Evolutionary conservation across 1,140 invertebrate species (phyloP).

Genomic region (Anastatus disparis): DNA sequence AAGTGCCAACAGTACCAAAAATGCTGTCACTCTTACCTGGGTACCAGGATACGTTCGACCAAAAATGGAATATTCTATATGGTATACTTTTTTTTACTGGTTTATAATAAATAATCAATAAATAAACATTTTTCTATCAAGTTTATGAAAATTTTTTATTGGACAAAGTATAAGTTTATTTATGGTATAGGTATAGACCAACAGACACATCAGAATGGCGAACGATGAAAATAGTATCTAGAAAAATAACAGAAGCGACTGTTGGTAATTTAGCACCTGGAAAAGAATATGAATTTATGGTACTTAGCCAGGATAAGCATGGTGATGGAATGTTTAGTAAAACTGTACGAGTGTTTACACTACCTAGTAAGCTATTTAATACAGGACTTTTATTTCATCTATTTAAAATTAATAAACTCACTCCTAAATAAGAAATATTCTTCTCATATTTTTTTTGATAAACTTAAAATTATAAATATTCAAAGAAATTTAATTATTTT

Average conservation of each 20-base stretch:
- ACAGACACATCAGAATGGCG: slow-evolving; percentile 80
- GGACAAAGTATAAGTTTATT: neutral
- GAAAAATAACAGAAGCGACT: slow-evolving; percentile 80
- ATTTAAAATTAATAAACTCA: no score
- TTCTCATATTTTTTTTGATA: neutral
- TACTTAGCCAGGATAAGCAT: slow-evolving; percentile 85
- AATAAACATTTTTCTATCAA: no score
- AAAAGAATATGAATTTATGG: slow-evolving; percentile 89
- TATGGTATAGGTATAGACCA: slow-evolving; percentile 70
- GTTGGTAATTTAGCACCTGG: slow-evolving; percentile 81
- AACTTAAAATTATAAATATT: neutral
- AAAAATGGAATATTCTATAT: slow-evolving; percentile 85
- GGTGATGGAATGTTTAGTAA: slow-evolving; percentile 93
- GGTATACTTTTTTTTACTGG: slow-evolving; percentile 67
- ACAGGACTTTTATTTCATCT: neutral
- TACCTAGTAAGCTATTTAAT: slow-evolving; percentile 58
- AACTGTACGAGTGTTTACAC: slow-evolving; percentile 80
- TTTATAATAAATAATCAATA: no score
- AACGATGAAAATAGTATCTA: slow-evolving; percentile 75
- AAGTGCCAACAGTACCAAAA: slow-evolving; percentile 79
- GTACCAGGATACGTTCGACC: slow-evolving; percentile 85
- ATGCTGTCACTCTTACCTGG: slow-evolving; percentile 86
- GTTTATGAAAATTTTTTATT: no score
- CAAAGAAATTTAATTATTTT: neutral
- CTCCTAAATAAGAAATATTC: no score